phyloP scores from a whole-genome alignment of 2,113 vertebrate genomes.

The Phasianus colchicus region DNA sequence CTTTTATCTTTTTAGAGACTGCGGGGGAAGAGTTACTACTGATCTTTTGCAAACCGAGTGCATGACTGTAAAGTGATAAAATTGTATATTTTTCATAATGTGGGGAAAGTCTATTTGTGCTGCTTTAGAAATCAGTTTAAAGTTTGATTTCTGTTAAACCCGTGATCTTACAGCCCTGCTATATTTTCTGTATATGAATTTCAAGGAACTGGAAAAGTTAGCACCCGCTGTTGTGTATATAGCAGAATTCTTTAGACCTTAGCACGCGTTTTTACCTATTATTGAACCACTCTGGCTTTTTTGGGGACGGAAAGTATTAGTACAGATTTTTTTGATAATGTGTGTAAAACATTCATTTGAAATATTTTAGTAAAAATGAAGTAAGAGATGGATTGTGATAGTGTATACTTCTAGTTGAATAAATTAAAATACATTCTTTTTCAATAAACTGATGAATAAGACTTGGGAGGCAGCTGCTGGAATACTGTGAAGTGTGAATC shows the following conservation, averaged over 20 bases:
- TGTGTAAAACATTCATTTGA: constrained; percentile 82
- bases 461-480: neutral
- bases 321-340: constrained; percentile 82
- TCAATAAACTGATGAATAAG: constrained; percentile 57
- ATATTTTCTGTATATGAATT: constrained; percentile 62
- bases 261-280: constrained; percentile 74
- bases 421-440: constrained; percentile 78
- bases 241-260: constrained; percentile 66
- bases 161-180: constrained; percentile 63
- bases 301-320: constrained; percentile 59
- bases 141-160: constrained; percentile 70
- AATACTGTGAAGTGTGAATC: neutral
- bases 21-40: constrained; percentile 78
- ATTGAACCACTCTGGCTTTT: constrained; percentile 75
- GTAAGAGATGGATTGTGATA: constrained; percentile 79
- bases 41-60: constrained; percentile 76
- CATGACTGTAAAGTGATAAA: constrained; percentile 78
- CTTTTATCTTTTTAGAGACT: constrained; percentile 80
- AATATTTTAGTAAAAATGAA: constrained; percentile 86
- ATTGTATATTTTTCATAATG: constrained; percentile 80
- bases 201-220: constrained; percentile 51
- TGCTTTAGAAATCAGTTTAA: constrained; percentile 75
- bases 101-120: constrained; percentile 73
- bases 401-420: constrained; percentile 82
- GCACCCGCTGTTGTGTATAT: constrained; percentile 66